phyloP scores from a whole-genome alignment of 2,797 vertebrate genomes.

The Hippoglossus hippoglossus region DNA sequence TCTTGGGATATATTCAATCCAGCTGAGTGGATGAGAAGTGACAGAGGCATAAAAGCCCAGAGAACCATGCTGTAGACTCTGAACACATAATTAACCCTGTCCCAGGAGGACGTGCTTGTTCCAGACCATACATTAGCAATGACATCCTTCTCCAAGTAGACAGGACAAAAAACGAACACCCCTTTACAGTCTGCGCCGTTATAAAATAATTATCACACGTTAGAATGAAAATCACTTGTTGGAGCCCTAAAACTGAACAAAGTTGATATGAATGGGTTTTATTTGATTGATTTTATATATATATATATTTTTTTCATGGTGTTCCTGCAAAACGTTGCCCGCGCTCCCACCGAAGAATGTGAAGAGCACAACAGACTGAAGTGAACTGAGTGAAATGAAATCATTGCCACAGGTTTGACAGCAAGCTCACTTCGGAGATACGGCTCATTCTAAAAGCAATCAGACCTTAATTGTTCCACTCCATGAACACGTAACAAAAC shows the following conservation, averaged over 20 bases:
- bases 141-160: constrained; percentile 70
- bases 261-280: constrained; percentile 41
- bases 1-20: constrained; percentile 84
- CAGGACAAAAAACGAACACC: constrained; percentile 61
- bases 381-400: constrained; percentile 83
- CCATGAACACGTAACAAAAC: constrained; percentile 76
- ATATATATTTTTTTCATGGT: constrained; percentile 7
- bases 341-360: constrained; percentile 38
- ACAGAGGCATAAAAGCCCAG: constrained; percentile 83
- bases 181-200: constrained; percentile 21
- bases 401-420: constrained; percentile 82
- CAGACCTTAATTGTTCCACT: constrained; percentile 86
- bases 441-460: constrained; percentile 83
- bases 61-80: constrained; percentile 80
- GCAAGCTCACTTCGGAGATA: constrained; percentile 82
- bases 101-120: constrained; percentile 81
- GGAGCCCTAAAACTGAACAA: constrained; percentile 32
- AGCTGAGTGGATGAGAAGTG: constrained; percentile 83
- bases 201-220: constrained; percentile 61
- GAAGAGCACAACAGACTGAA: constrained; percentile 78
- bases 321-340: constrained; percentile 39
- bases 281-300: constrained; percentile 18
- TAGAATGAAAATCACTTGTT: constrained; percentile 50
- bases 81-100: constrained; percentile 84
- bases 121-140: constrained; percentile 78